phyloP scores from a whole-genome alignment of 2,797 vertebrate species.

The Coluber constrictor region DNA sequence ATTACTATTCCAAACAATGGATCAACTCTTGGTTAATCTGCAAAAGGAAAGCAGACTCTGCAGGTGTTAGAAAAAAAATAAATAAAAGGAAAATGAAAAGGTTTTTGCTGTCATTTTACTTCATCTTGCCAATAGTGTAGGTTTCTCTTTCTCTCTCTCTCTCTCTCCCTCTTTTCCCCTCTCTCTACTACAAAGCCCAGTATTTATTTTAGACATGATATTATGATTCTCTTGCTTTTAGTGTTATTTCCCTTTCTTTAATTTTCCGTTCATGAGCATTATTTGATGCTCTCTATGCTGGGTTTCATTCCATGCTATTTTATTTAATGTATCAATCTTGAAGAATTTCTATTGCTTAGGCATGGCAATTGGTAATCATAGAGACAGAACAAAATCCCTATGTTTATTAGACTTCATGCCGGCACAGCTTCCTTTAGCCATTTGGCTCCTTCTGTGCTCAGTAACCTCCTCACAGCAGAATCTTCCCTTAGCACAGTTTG shows the following conservation, averaged over 20 bases:
- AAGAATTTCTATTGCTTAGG: neutral
- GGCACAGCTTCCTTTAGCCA: neutral
- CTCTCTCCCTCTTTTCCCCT: neutral
- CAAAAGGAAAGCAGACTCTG: neutral
- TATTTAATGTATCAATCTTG: neutral
- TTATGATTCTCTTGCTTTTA: neutral
- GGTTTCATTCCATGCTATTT: neutral
- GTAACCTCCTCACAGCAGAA: neutral
- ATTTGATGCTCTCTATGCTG: neutral
- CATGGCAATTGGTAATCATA: neutral
- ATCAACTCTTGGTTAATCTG: too few species aligned
- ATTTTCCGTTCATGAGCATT: slow-evolving; percentile 2
- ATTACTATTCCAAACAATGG: neutral
- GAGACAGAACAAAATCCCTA: neutral
- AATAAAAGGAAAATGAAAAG: neutral
- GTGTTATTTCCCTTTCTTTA: neutral
- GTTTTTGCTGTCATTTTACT: neutral
- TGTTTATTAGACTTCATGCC: neutral
- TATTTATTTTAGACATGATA: neutral
- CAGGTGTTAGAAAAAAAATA: neutral
- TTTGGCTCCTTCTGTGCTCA: neutral
- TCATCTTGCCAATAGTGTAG: neutral
- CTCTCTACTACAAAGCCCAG: neutral
- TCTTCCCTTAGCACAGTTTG: neutral
- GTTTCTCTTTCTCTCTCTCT: rapidly evolving